phyloP scores from a whole-genome alignment of 2,797 vertebrate genomes.

The Epinephelus awoara region DNA sequence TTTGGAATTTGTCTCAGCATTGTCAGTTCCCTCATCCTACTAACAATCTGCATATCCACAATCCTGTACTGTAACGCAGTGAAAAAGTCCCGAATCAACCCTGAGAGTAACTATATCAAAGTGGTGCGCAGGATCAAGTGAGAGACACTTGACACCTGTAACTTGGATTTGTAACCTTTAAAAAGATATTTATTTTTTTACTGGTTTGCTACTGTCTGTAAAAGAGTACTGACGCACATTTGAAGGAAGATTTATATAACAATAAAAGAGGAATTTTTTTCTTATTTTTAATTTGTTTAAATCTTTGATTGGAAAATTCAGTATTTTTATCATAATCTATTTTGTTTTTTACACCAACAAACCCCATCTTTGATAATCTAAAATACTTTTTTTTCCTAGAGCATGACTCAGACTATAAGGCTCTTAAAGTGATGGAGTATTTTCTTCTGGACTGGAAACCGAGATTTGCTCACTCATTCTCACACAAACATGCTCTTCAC shows the following conservation, averaged over 20 bases:
- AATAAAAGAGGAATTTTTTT: not conserved
- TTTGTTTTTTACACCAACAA: not conserved
- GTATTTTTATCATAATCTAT: not conserved
- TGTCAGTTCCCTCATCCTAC: constrained; percentile 86
- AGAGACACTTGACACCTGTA: constrained; percentile 31
- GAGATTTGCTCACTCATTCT: constrained; percentile 27
- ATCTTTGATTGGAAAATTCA: constrained; percentile 10
- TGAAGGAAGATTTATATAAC: not conserved
- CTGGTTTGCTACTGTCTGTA: constrained; percentile 82
- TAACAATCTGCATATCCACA: constrained; percentile 92
- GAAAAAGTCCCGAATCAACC: constrained; percentile 91
- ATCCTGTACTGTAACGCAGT: constrained; percentile 90
- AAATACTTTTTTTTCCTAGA: not conserved
- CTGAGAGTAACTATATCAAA: constrained; percentile 91
- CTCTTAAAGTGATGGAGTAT: constrained; percentile 18
- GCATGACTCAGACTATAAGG: constrained; percentile 9
- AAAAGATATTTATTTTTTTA: constrained; percentile 62
- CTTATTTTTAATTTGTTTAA: not conserved
- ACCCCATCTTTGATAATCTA: not conserved
- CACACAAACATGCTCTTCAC: constrained; percentile 15
- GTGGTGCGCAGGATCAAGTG: constrained; percentile 86
- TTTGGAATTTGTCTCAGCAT: constrained; percentile 91
- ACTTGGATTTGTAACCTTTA: constrained; percentile 52
- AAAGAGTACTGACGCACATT: constrained; percentile 88
- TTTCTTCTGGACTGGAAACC: constrained; percentile 19